Percentiles rank a stretch among this genome's conserved stretches.
Conservation (phyloP, 1,140 invertebrate genomes). For the Drosophila nannoptera region DNA sequence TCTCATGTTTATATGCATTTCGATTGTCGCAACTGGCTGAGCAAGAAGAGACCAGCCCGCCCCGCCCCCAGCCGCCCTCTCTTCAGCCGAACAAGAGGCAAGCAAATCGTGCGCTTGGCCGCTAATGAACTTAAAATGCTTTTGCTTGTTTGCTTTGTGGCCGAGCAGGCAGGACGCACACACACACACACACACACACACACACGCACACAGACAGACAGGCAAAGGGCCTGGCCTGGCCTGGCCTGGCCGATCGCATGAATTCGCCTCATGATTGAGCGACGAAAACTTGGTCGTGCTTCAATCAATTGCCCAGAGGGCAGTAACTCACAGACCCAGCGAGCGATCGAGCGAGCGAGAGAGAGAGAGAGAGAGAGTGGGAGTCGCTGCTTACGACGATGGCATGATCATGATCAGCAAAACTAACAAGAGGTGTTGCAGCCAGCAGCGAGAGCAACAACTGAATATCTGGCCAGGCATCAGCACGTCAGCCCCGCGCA, state of each 20-base stretch:
- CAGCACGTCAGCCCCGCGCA: slow-evolving; percentile 47
- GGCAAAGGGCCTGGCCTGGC: no score
- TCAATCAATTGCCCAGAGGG: slow-evolving; percentile 64
- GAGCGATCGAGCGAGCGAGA: neutral
- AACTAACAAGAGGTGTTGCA: slow-evolving; percentile 74
- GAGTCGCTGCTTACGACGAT: neutral
- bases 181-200: slow-evolving; percentile 28
- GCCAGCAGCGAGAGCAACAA: slow-evolving; percentile 22
- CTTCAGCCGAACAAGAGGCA: slow-evolving; percentile 20
- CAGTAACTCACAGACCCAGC: slow-evolving; percentile 22
- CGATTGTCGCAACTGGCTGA: slow-evolving; percentile 28
- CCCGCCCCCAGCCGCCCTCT: neutral
- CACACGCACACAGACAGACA: slow-evolving; percentile 21
- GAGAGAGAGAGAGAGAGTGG: neutral
- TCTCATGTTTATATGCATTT: slow-evolving; percentile 78
- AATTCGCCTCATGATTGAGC: slow-evolving; percentile 60
- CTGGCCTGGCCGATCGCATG: slow-evolving; percentile 26
- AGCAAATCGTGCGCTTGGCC: slow-evolving; percentile 67
- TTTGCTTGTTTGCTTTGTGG: slow-evolving; percentile 51
- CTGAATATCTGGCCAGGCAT: slow-evolving; percentile 54
- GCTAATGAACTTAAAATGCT: slow-evolving; percentile 77
- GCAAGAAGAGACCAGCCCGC: neutral
- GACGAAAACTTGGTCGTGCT: slow-evolving; percentile 58
- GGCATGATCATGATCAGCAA: slow-evolving; percentile 69
- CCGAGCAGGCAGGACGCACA: neutral